A percentile compares a stretch with the other conserved stretches of the same genome.
Conservation (phyloP, 2,888 invertebrate species). For the Cistogaster globosa region DNA sequence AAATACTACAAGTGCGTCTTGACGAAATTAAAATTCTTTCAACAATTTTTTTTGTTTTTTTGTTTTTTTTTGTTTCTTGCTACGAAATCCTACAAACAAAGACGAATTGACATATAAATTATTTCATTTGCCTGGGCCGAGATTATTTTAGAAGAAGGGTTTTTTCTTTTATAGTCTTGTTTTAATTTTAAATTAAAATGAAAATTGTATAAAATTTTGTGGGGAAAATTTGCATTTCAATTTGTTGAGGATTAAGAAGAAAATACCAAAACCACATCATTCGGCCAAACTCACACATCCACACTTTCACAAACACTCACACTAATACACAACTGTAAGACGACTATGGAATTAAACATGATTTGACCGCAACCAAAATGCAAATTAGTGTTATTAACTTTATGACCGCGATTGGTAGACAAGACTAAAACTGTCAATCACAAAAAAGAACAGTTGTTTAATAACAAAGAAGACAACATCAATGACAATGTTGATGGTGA, state of each 20-base stretch:
- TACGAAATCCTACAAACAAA: too few relatives aligned
- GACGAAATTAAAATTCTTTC: conserved; percentile 60
- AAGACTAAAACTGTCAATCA: conserved; percentile 64
- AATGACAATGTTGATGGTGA: background rate
- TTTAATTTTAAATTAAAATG: conserved; percentile 60
- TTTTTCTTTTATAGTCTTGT: conserved; percentile 15
- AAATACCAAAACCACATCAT: conserved; percentile 57
- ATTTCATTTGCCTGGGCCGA: too few relatives aligned
- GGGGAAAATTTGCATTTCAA: conserved; percentile 80
- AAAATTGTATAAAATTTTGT: conserved; percentile 55
- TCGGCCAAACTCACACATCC: conserved; percentile 18
- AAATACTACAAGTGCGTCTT: background rate
- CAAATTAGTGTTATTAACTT: conserved; percentile 81
- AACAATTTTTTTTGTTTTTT: conserved; percentile 51
- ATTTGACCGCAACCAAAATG: conserved; percentile 81
- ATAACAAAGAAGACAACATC: conserved; percentile 12
- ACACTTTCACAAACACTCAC: background rate
- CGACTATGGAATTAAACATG: conserved; percentile 71
- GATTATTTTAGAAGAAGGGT: conserved; percentile 24
- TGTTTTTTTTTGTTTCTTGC: conserved; percentile 8
- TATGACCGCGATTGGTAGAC: conserved; percentile 73
- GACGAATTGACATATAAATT: too few relatives aligned
- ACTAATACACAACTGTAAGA: conserved; percentile 18
- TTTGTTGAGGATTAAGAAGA: conserved; percentile 70
- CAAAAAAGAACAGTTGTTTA: conserved; percentile 34